Evolutionary conservation across 2,888 invertebrate genomes (phyloP), one percentile per base, ranked within the genome.

Genomic region (Pyrgus malvae): DNA sequence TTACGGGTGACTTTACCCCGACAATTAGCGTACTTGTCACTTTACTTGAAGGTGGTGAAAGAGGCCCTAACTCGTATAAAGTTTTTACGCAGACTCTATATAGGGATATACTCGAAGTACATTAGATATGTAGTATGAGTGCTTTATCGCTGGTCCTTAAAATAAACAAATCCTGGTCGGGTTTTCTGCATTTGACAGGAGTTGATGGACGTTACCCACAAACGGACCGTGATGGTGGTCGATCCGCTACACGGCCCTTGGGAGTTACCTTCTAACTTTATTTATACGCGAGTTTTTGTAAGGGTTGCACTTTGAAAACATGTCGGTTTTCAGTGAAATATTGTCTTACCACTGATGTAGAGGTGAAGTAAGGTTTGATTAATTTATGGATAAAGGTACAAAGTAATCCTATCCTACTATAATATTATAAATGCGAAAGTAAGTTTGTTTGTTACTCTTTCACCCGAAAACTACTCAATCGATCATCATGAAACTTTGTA

Each of bases 151-250:
- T 16, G 14, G 17, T 7, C 31, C 38, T 48, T 49, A 33, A 40
- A 25, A 55, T 48, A 38, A 49, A 55, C 55, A 55, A 41, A 33
- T 40, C 33, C 46, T 33, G 21, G 21, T 11, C 33, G 46, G 46
- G 46, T 46, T 46, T 8, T 14, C 46, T 46, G 46, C 46, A 46
- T 46, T 46, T 46, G 46, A 46, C 46, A 46, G 46, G 21, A 46
- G 46, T 35, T 46, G 46, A 46, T 46, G 21, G 46, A 46, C 45
- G 45, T 23, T 45, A 33, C 45, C 33, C 33, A 14, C 45, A 65
- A 62, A 55, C 44, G 49, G 44, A 46, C 53, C 53, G 56, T 55
- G 45, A 23, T 45, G 45, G 42, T 38, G 53, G 48, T 16, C 38
- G 53, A 29, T 51, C 8, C 48, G 48, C 51, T 53, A 53, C 48